A percentile compares a stretch with the other conserved stretches of the same genome.
Conservation (phyloP, 2,888 invertebrate species). For the Nemotelus pantherinus region DNA sequence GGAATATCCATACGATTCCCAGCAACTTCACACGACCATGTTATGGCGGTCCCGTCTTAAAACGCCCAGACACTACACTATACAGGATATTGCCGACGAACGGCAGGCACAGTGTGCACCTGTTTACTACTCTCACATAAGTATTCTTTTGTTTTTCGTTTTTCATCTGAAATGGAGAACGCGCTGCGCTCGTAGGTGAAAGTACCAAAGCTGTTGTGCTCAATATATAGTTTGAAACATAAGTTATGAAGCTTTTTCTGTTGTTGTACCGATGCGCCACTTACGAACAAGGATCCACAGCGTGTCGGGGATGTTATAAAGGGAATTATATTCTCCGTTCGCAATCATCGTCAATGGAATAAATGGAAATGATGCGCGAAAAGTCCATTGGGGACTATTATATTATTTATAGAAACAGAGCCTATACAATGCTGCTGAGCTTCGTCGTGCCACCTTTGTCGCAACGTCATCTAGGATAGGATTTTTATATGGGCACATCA, state of each 20-base stretch:
- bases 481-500: neutral
- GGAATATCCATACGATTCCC: constrained; percentile 4
- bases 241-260: constrained; percentile 33
- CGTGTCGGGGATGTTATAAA: constrained; percentile 22
- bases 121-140: constrained; percentile 10
- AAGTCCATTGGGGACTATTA: constrained; percentile 35
- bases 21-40: neutral
- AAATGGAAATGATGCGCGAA: constrained; percentile 41
- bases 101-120: constrained; percentile 15
- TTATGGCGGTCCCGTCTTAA: neutral
- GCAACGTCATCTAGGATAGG: neutral
- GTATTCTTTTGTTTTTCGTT: no score
- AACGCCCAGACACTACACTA: neutral
- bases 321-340: constrained; percentile 37
- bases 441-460: no score
- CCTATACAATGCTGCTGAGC: no score
- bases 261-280: constrained; percentile 2
- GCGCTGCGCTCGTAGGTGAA: neutral
- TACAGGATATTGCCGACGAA: neutral
- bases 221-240: constrained; percentile 8
- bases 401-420: constrained; percentile 28
- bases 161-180: no score
- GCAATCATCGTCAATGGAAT: constrained; percentile 41
- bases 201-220: constrained; percentile 20
- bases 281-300: neutral